Evolutionary conservation across 2,797 vertebrate species (phyloP).

Genomic region (Buceros bicornis): DNA sequence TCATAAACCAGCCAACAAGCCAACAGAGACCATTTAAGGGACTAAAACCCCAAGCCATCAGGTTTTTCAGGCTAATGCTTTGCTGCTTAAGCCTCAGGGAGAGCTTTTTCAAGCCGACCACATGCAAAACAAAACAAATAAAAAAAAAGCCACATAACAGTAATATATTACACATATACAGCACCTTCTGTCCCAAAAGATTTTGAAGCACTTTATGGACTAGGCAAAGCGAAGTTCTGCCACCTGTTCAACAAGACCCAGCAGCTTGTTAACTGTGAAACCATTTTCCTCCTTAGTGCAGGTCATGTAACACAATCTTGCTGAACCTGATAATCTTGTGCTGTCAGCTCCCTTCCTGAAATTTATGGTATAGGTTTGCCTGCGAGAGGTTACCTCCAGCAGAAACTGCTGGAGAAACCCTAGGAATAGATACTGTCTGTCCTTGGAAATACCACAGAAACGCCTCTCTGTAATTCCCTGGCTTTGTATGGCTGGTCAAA

Average conservation of each 20-base stretch:
- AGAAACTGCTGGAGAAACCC: neutral
- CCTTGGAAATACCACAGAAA: neutral
- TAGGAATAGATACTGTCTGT: neutral
- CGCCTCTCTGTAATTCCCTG: neutral
- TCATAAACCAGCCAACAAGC: slow-evolving; percentile 50
- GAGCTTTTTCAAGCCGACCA: neutral
- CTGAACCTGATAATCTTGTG: slow-evolving; percentile 36
- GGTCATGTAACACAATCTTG: neutral
- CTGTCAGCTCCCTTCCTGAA: slow-evolving; percentile 30
- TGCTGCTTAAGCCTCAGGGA: slow-evolving; percentile 2
- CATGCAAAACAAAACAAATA: neutral
- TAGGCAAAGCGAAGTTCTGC: neutral
- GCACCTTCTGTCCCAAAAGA: neutral
- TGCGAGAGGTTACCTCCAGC: neutral
- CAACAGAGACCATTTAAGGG: slow-evolving; percentile 40
- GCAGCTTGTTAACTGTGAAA: neutral
- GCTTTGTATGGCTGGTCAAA: neutral
- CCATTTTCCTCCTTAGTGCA: neutral
- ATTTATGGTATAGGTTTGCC: neutral
- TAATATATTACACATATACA: neutral
- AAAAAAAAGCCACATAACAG: neutral
- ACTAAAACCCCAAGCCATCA: slow-evolving; percentile 30
- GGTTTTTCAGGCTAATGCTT: slow-evolving; percentile 34
- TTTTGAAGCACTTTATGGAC: neutral
- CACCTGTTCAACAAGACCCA: neutral